phyloP scores from a whole-genome alignment of 2,888 invertebrate species.

The Camponotus fellah region DNA sequence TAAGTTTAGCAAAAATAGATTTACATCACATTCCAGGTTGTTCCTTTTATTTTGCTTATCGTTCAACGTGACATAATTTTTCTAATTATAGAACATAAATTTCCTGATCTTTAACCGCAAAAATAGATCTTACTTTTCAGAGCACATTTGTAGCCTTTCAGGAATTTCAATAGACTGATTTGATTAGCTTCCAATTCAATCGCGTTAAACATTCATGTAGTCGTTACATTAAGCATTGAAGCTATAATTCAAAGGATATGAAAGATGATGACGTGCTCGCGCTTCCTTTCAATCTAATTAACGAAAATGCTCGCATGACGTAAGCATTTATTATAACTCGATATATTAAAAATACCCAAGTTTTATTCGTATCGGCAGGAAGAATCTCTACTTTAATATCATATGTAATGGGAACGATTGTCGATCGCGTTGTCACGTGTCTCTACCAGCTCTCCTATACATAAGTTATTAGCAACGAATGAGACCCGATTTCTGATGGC shows the following conservation, averaged over 20 bases:
- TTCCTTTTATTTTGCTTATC: background rate
- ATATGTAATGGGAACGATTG: too few relatives aligned
- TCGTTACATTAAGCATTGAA: background rate
- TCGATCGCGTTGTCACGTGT: background rate
- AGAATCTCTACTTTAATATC: background rate
- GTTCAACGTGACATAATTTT: background rate
- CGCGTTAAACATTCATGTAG: slow-evolving; percentile 18
- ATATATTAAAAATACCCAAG: background rate
- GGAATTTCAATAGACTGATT: background rate
- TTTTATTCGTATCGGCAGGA: background rate
- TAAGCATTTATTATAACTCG: background rate
- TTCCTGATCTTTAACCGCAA: background rate
- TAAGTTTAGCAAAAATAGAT: background rate
- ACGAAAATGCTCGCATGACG: background rate
- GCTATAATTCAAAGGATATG: background rate
- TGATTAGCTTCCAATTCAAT: background rate
- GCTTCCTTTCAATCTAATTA: background rate
- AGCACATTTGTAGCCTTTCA: background rate
- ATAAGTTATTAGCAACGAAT: slow-evolving; percentile 26
- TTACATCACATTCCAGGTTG: background rate
- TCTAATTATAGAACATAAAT: slow-evolving; percentile 1
- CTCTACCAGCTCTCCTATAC: background rate
- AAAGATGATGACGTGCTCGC: background rate
- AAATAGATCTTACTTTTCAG: background rate
- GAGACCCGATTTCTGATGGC: slow-evolving; percentile 23